These are phyloP conservation scores for Tricholauxania praeusta DNA, from an alignment of 2,888 invertebrate species.

Conservation along the genomic window DNA sequence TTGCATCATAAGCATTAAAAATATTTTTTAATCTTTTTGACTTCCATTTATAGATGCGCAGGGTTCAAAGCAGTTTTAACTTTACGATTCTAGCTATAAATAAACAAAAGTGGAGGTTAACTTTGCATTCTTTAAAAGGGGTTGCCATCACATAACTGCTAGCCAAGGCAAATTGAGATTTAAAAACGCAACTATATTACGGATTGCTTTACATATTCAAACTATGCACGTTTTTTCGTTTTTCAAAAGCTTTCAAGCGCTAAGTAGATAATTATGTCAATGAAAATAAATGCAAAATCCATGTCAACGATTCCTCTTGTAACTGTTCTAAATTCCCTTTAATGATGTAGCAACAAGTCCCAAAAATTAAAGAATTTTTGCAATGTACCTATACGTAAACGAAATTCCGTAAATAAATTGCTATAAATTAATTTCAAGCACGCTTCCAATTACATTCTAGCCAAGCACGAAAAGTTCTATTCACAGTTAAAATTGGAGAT, in stretches of 20 bases:
- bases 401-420: background rate
- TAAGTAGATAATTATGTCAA: too few relatives aligned
- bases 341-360: background rate
- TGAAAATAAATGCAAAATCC: too few relatives aligned
- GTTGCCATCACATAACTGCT: too few relatives aligned
- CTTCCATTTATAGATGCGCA: too few relatives aligned
- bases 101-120: background rate
- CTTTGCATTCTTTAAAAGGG: background rate
- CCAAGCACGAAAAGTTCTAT: conserved; percentile 3
- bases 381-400: background rate
- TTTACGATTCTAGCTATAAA: background rate
- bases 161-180: too few relatives aligned
- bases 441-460: conserved; percentile 8
- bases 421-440: conserved; percentile 3
- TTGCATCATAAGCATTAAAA: background rate
- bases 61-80: too few relatives aligned
- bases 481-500: conserved; percentile 1
- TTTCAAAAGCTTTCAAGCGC: too few relatives aligned
- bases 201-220: too few relatives aligned
- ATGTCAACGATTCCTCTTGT: background rate
- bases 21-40: too few relatives aligned
- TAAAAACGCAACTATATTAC: too few relatives aligned
- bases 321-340: conserved; percentile 19
- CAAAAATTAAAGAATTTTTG: conserved; percentile 8
- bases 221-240: too few relatives aligned